Evolutionary conservation across 1,140 invertebrate species (phyloP).

Genomic region (Eurytemora carolleeae): DNA sequence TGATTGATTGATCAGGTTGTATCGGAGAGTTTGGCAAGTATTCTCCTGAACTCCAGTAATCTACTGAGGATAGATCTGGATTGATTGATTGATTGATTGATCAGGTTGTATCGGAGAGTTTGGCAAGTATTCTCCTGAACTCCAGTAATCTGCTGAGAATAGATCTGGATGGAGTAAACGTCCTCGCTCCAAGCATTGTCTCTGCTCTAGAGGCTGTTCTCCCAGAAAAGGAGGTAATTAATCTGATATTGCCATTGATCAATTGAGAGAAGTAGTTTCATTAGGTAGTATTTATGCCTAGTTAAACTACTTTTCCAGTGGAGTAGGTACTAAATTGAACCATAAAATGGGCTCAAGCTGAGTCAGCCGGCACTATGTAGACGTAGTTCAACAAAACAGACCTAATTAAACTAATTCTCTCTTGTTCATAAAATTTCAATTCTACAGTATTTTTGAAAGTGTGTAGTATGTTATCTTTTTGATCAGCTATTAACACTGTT

Average conservation of each 20-base stretch:
- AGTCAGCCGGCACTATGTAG: not conserved
- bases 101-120: conserved; percentile 34
- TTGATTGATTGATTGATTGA: not conserved
- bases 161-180: conserved; percentile 76
- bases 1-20: not conserved
- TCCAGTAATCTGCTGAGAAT: conserved; percentile 58
- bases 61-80: conserved; percentile 37
- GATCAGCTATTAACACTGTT: not conserved
- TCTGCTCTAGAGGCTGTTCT: conserved; percentile 69
- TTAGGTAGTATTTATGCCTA: no score
- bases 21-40: conserved; percentile 49
- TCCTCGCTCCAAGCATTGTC: conserved; percentile 69
- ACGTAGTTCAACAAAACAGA: not conserved
- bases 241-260: not conserved
- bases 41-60: conserved; percentile 56
- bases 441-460: not conserved
- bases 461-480: not conserved
- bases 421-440: not conserved
- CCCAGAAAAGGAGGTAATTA: conserved; percentile 44
- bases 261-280: no score
- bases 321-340: no score
- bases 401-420: not conserved
- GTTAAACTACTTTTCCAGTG: no score
- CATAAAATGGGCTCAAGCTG: not conserved
- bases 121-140: conserved; percentile 57